Base-by-base conservation (phyloP, 2,888 invertebrate genomes). In the Perdita meconis region DNA sequence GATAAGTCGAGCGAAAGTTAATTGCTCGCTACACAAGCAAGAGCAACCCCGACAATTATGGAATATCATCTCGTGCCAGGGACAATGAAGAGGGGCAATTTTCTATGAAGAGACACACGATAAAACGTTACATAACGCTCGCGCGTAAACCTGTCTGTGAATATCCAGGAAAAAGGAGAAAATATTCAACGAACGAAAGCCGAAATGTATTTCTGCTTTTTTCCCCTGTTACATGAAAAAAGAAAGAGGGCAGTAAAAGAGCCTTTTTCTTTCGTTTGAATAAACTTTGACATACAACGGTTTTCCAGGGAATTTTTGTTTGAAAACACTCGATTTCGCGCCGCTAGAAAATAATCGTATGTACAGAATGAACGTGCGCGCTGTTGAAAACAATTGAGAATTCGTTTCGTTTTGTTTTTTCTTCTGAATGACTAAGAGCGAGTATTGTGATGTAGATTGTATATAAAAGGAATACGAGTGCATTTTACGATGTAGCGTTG, bases 1-100 rank as follows among this genome's bases (percentile, higher is more conserved):
- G 38, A 51, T 60, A 67, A 40, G 60, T 60, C 60, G 56, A 8
- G 56, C 56, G 36, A 36, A 56, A 56, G 56, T 56, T 56, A 56
- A 56, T 56, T 56, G 36, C 36, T 40, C 19, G 51, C 51, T 40
- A 30, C 19, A 4, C 50, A 40, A 47, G 47, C 22, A 51, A 6
- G 38, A 50, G 47, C 50, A 40, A 40, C 26, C 30, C 42, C 22
- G 26, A 47, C 13, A n/a, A 44, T 8, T 36, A 47, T n/a, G 24
- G 42, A 44, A 55, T 22, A 44, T 22, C 24, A 10, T 22, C 16
- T 40, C 24, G 34, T 55, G 26, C 26, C 19, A 53, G 36, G 42
- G 22, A 47, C 47, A 50, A 56, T 44, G 12, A 47, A 47, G 19
- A 47, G 13, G 19, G 19, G 36, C 24, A 64, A 55, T 64, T 64